Evolutionary conservation across 2,797 vertebrate species (phyloP).

Genomic region (Poeciliopsis turneri): DNA sequence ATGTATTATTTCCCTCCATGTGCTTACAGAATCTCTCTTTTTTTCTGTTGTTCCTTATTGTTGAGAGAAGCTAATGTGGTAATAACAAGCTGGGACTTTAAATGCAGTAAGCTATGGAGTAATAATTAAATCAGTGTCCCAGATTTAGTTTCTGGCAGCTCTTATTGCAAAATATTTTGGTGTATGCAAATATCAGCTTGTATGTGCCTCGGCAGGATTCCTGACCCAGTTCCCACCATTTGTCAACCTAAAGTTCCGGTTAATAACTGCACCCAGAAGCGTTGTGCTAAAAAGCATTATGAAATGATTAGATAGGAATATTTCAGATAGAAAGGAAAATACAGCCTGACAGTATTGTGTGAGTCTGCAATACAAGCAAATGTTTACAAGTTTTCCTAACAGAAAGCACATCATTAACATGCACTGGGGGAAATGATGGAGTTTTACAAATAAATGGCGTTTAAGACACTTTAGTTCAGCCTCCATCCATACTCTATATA

Average conservation of each 20-base stretch:
- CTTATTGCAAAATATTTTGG: slow-evolving; percentile 69
- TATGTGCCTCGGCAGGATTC: slow-evolving; percentile 70
- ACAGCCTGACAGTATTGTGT: not conserved
- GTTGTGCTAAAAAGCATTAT: slow-evolving; percentile 11
- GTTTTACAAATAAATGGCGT: not conserved
- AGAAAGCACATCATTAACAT: slow-evolving; percentile 8
- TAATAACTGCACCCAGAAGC: slow-evolving; percentile 28
- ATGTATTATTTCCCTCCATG: slow-evolving; percentile 11
- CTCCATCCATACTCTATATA: not conserved
- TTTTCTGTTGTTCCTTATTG: slow-evolving; percentile 21
- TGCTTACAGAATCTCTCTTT: slow-evolving; percentile 10
- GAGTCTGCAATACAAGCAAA: not conserved
- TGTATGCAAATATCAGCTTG: slow-evolving; percentile 70
- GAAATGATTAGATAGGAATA: not conserved
- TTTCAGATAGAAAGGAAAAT: not conserved
- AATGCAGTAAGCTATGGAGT: slow-evolving; percentile 38
- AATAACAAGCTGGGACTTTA: slow-evolving; percentile 36
- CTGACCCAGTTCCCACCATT: slow-evolving; percentile 71
- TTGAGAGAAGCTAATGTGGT: slow-evolving; percentile 19
- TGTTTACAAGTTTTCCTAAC: not conserved
- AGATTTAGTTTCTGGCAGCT: slow-evolving; percentile 63
- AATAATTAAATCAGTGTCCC: slow-evolving; percentile 68
- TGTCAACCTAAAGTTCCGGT: slow-evolving; percentile 58
- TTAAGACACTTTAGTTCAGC: not conserved
- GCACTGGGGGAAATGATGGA: too few relatives aligned